Evolutionary conservation across 2,113 vertebrate genomes (phyloP), one percentile per base, ranked within the genome.

Genomic region (Lepisosteus oculatus): DNA sequence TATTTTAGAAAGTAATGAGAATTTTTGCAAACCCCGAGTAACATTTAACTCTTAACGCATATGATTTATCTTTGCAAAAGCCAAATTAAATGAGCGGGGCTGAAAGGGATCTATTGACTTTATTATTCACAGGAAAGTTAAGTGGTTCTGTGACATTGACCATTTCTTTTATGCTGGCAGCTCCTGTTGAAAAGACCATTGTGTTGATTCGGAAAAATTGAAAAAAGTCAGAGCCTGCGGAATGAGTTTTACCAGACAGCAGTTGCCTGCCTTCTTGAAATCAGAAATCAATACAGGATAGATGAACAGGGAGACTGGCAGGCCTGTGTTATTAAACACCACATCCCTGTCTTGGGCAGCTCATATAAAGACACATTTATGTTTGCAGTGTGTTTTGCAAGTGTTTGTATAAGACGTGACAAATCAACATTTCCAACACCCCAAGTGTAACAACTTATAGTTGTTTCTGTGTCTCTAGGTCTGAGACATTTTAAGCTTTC

Each of bases 401-500:
- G 8, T 65, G 63, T 65, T 66, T 15, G 13, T 41, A 7, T 6
- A 66, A 15, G 43, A 66, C 63, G 6, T 43, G 9, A 44, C 63
- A 41, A 51, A 51, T 51, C 47, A 51, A 51, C 47, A 51, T 8
- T 8, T 8, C 47, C 47, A 4, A 51, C 47, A 6, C 47, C 47
- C 47, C 47, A 6, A 9, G 5, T 51, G 47, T 2, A 5, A 6
- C 9, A 51, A 9, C 47, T 51, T 51, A 51, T 51, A 6, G 47
- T 9, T 9, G 9, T 51, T 51, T 51, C 47, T 51, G 47, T 45
- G 6, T 54, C 69, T 74, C 42, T 41, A 14, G 4, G 42, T 45
- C 12, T 65, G 69, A 71, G 63, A 56, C 64, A 78, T 70, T 1
- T 73, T 6, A 51, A 75, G 78, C 65, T 71, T 65, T 75, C 12